Evolutionary conservation across 2,113 vertebrate genomes (phyloP).

Genomic region (Parus major): DNA sequence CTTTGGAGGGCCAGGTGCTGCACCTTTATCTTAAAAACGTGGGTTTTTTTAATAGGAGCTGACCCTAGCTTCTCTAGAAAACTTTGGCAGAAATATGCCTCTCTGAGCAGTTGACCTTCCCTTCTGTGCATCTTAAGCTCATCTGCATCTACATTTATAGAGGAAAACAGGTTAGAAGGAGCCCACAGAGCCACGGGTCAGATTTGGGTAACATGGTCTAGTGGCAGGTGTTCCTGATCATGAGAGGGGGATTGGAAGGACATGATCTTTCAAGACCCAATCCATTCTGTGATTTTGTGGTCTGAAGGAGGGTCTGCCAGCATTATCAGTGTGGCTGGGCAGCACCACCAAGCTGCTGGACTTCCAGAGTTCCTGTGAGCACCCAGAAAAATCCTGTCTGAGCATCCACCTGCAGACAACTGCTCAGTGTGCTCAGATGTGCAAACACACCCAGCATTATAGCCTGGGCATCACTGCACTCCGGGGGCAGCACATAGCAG

Average conservation of each 20-base stretch:
- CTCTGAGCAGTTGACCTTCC: neutral
- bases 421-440: neutral
- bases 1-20: neutral
- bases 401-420: neutral
- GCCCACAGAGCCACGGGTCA: neutral
- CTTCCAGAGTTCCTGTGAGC: neutral
- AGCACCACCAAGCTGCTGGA: neutral
- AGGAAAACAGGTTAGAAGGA: neutral
- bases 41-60: too few relatives aligned
- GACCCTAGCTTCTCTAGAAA: neutral
- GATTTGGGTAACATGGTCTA: neutral
- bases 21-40: neutral
- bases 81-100: neutral
- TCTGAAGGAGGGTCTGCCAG: neutral
- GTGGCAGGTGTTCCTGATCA: neutral
- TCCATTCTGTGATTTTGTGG: neutral
- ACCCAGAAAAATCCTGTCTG: neutral
- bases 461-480: fast-evolving
- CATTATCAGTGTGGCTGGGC: neutral
- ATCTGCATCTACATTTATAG: neutral
- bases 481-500: fast-evolving
- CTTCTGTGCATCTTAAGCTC: neutral
- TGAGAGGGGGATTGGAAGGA: fast-evolving
- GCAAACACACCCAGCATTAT: neutral
- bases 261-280: neutral